Percentiles rank a stretch among this genome's conserved stretches.
phyloP scores from a whole-genome alignment of 2,797 vertebrate genomes.

The Sebastiscus tertius region DNA sequence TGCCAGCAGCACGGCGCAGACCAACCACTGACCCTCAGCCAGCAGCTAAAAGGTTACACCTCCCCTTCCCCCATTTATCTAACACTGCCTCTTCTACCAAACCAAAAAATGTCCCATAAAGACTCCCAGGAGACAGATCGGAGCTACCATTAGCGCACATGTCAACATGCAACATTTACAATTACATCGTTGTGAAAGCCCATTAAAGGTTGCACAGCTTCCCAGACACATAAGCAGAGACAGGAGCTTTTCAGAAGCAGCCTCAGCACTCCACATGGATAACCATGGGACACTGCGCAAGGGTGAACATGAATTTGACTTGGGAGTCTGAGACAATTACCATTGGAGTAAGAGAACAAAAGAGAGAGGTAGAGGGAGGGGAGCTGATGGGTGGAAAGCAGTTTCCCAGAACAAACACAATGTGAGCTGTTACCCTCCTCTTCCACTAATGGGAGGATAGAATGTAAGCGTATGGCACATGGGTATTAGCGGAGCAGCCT shows the following conservation, averaged over 20 bases:
- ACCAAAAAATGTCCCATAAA: conserved; percentile 45
- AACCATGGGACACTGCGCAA: conserved; percentile 38
- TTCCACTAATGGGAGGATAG: conserved; percentile 40
- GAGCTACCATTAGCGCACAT: conserved; percentile 71
- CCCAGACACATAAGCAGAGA: conserved; percentile 45
- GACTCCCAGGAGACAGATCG: conserved; percentile 49
- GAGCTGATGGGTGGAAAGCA: conserved; percentile 49
- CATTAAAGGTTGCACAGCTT: conserved; percentile 64
- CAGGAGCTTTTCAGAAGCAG: conserved; percentile 43
- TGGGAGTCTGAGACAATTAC: conserved; percentile 57
- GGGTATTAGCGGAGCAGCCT: conserved; percentile 52
- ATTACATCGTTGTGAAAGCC: conserved; percentile 65
- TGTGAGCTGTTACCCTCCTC: conserved; percentile 38
- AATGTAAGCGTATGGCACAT: conserved; percentile 32
- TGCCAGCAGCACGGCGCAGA: conserved; percentile 44
- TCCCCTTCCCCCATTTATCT: conserved; percentile 45
- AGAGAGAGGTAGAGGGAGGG: conserved; percentile 5
- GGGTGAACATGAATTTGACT: conserved; percentile 53
- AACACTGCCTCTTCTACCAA: conserved; percentile 41
- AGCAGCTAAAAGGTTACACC: conserved; percentile 69
- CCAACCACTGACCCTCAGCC: conserved; percentile 66
- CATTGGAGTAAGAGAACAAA: conserved; percentile 48
- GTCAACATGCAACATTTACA: conserved; percentile 78
- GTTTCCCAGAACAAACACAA: conserved; percentile 51
- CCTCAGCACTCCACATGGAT: conserved; percentile 32